phyloP scores from a whole-genome alignment of 2,888 invertebrate species.

The Lepeophtheirus nordmannii region DNA sequence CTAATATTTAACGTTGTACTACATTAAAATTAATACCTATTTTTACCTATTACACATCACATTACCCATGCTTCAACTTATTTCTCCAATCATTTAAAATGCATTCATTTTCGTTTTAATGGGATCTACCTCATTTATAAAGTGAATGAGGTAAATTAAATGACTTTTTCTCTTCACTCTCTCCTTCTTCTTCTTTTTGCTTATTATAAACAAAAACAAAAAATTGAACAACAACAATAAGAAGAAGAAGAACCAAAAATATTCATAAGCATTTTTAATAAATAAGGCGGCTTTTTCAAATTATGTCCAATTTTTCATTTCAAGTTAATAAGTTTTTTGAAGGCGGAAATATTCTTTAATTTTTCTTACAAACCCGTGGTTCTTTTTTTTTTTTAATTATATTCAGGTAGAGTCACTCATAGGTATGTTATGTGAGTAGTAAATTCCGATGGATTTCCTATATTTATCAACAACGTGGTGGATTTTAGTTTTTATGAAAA shows the following conservation, averaged over 20 bases:
- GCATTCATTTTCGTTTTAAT: neutral
- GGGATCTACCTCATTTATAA: too few relatives aligned
- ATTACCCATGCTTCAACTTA: too few relatives aligned
- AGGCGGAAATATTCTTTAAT: slow-evolving; percentile 5
- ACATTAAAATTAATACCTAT: too few relatives aligned
- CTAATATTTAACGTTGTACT: too few relatives aligned
- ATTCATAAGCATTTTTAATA: slow-evolving; percentile 3
- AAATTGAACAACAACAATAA: neutral
- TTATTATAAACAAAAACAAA: neutral
- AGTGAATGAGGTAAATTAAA: too few relatives aligned
- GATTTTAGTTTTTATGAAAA: too few relatives aligned
- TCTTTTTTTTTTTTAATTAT: neutral
- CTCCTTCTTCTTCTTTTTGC: neutral
- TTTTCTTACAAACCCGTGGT: neutral
- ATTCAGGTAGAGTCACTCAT: neutral
- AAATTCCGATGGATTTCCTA: too few relatives aligned
- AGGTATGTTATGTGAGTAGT: too few relatives aligned
- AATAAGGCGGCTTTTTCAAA: slow-evolving; percentile 5
- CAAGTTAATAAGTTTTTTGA: slow-evolving; percentile 1
- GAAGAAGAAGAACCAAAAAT: neutral
- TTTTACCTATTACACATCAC: too few relatives aligned
- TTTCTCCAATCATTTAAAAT: neutral
- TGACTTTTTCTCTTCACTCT: neutral
- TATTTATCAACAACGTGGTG: too few relatives aligned
- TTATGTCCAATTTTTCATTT: slow-evolving; percentile 2